Base-by-base conservation (phyloP, 2,888 invertebrate species). In the Acanthopleura granulata region DNA sequence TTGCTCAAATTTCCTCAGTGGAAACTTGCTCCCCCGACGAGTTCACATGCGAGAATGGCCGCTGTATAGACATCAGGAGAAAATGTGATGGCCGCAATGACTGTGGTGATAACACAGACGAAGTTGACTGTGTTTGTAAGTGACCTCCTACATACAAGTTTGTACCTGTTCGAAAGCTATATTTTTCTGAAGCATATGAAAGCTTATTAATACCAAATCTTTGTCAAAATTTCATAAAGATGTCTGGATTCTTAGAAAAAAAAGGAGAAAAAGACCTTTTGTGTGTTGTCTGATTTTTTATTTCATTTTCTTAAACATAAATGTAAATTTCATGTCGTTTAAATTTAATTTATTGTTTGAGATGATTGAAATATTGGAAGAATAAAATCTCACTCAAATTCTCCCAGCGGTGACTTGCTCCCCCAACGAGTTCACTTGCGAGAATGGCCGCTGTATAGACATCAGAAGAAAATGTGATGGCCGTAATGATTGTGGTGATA, bases 21-120 rank as follows among this genome's bases (percentile, higher is more conserved):
- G 49, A 49, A 72, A 72, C 61, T 18, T 96, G 96, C 89, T 89
- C 90, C 15, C 81, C 89, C 0, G 90, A 91, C 74, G 92, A 94
- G 86, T 94, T 92, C 89, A 92, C 91, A 78, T 95, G 95, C 87
- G 90, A 89, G 76, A 93, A 93, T 89, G 94, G 94, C 73, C 92
- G 93, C 83, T 95, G 95, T 89, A 93, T 96, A 84, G 93, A 94
- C 69, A 92, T 93, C 80, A 90, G 92, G 70, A 91, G 93, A 80
- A 93, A 94, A 73, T 96, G 96, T 89, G 94, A 96, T 89, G 83
- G 94, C 77, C 93, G 92, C 84, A 92, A 92, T 86, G 94, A 95
- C 91, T 95, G 95, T 91, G 93, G 92, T 0, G 94, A 95, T 91
- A 93, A 93, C 83, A 94, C 93, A 76, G 95, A 95, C 90, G 95